Conservation (phyloP, 2,797 vertebrate species). For the Diceros bicornis region DNA sequence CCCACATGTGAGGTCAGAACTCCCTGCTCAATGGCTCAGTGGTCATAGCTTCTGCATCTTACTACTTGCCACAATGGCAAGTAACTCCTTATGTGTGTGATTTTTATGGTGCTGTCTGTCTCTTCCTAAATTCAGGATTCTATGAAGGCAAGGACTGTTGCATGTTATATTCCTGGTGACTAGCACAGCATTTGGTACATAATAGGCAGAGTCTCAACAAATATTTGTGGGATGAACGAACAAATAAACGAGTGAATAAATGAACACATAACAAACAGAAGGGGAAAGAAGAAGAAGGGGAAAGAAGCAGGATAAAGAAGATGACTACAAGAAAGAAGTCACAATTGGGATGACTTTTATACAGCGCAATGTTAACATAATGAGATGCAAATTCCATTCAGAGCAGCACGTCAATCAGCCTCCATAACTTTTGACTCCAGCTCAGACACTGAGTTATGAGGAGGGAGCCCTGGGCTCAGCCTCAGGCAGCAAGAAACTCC, state of each 20-base stretch:
- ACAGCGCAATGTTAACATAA: too few relatives aligned
- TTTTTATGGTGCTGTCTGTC: not conserved
- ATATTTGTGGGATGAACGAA: not conserved
- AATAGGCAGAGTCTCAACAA: fast-evolving
- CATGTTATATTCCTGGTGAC: not conserved
- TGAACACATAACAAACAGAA: not conserved
- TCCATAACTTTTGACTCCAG: not conserved
- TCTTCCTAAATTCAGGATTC: not conserved
- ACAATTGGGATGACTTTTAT: not conserved
- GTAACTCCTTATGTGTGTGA: not conserved
- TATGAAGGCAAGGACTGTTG: not conserved
- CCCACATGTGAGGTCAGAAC: not conserved
- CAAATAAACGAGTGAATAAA: not conserved
- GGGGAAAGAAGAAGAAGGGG: not conserved
- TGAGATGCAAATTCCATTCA: not conserved
- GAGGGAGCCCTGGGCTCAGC: not conserved
- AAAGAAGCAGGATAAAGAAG: not conserved
- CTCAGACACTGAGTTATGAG: not conserved
- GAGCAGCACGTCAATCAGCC: not conserved
- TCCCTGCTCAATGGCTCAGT: fast-evolving
- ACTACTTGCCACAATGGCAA: fast-evolving
- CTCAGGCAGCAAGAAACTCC: not conserved
- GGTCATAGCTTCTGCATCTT: not conserved
- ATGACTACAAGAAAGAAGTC: not conserved
- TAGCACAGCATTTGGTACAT: not conserved